Conservation (phyloP, 92 coral and sea anemone genomes). For the Palythoa grandiflora region DNA sequence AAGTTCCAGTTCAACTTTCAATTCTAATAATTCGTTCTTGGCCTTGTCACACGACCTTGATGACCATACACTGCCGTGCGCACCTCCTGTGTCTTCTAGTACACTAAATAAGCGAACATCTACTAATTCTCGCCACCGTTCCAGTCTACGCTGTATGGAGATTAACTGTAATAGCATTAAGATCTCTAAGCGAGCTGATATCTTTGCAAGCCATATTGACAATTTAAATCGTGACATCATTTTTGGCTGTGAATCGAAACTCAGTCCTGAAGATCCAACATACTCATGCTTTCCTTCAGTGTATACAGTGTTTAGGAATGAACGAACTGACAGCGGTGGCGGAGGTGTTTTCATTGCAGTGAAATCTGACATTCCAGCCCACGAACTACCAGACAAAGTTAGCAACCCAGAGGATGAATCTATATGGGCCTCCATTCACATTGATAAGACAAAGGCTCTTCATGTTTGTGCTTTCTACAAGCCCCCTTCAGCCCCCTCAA, state of each 20-base stretch:
- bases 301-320: slow-evolving; percentile 61
- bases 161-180: slow-evolving; percentile 61
- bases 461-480: slow-evolving; percentile 55
- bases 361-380: slow-evolving; percentile 59
- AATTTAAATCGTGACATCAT: slow-evolving; percentile 52
- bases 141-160: slow-evolving; percentile 47
- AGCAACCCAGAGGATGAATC: slow-evolving; percentile 61
- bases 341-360: slow-evolving; percentile 72
- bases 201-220: slow-evolving; percentile 52
- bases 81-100: slow-evolving; percentile 37
- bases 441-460: slow-evolving; percentile 54
- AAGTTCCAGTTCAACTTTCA: slow-evolving; percentile 12
- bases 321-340: slow-evolving; percentile 43
- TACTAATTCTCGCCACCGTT: slow-evolving; percentile 28
- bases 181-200: slow-evolving; percentile 59
- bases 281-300: slow-evolving; percentile 54
- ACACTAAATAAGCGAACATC: slow-evolving; percentile 35
- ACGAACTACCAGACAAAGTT: slow-evolving; percentile 22
- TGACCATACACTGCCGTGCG: slow-evolving; percentile 32
- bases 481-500: slow-evolving; percentile 58
- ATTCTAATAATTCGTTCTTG: not conserved
- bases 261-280: slow-evolving; percentile 60
- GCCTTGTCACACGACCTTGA: slow-evolving; percentile 33
- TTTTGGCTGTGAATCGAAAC: slow-evolving; percentile 70
- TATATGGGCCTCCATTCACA: slow-evolving; percentile 65